Base-by-base conservation (phyloP, 2,888 invertebrate species). In the Drosophila flavopinicola region DNA sequence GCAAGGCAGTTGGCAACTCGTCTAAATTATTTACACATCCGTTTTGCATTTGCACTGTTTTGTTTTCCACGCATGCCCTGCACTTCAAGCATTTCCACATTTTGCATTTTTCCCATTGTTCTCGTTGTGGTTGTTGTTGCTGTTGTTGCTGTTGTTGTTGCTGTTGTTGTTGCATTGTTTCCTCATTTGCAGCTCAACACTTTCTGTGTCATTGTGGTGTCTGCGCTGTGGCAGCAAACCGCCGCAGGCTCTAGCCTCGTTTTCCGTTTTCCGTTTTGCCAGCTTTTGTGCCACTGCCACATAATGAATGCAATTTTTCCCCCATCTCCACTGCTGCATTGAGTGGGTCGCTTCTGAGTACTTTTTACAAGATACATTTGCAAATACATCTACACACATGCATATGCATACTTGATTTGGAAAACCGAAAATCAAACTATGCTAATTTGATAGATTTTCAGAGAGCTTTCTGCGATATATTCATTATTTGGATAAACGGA, bases 281-380 rank as follows among this genome's bases (percentile, higher is more conserved):
- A 56, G 65, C 69, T 68, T 49, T 72, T 77, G 74, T 78, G 60
- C 66, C 59, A 76, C 79, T 78, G 70, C 72, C 75, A 78, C 64
- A 83, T 90, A 90, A 90, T 90, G 89, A 90, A 89, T 88, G 89
- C 89, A 87, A 88, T 88, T 88, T 88, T 82, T 78, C 76, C 78
- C 32, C 39, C 35, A 33, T 11, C 44, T 44, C 44, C 30, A 47
- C n/a, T 44, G 35, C 24, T 33, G 13, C 53, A 61, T 75, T 75
- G 82, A 78, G 65, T 75, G 64, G 78, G 58, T 57, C 44, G 74
- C 44, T 37, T 13, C 24, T 23, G 13, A 44, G 48, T 37, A 9
- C 10, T 15, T 42, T 61, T 15, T n/a, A 20, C 39, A 49, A 24
- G 39, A 42, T 25, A 45, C 35, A 25, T 35, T 48, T 7, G 30